These are phyloP conservation scores for Xanthostigma xanthostigma DNA, from an alignment of 2,888 invertebrate genomes.

Conservation along the genomic window DNA sequence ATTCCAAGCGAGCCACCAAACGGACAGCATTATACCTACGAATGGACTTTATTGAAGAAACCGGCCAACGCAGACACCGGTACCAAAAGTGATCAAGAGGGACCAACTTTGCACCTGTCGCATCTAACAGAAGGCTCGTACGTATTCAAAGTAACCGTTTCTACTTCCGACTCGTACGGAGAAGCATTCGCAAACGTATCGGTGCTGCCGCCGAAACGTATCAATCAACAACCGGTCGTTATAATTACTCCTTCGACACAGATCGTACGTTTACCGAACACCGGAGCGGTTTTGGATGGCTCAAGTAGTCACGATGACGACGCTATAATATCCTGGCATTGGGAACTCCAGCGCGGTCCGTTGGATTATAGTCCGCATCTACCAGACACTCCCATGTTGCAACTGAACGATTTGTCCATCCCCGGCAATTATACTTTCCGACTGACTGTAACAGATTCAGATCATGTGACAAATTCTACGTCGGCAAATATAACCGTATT, in stretches of 20 bases:
- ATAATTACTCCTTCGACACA: constrained; percentile 75
- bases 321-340: constrained; percentile 74
- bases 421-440: constrained; percentile 86
- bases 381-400: constrained; percentile 66
- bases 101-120: constrained; percentile 65
- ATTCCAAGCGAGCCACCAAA: constrained; percentile 58
- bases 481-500: constrained; percentile 79
- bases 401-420: constrained; percentile 65
- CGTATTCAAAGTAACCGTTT: constrained; percentile 60
- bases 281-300: constrained; percentile 79
- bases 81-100: constrained; percentile 70
- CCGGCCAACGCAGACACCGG: constrained; percentile 59
- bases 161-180: constrained; percentile 61
- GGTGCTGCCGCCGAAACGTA: constrained; percentile 68
- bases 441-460: constrained; percentile 81
- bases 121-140: constrained; percentile 79
- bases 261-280: constrained; percentile 78
- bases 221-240: constrained; percentile 71
- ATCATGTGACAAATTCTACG: constrained; percentile 72
- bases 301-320: constrained; percentile 66
- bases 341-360: constrained; percentile 84
- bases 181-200: constrained; percentile 81
- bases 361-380: constrained; percentile 69
- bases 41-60: constrained; percentile 75
- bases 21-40: constrained; percentile 67